Conservation (phyloP, 2,113 vertebrate species). For the Pelobates fuscus region DNA sequence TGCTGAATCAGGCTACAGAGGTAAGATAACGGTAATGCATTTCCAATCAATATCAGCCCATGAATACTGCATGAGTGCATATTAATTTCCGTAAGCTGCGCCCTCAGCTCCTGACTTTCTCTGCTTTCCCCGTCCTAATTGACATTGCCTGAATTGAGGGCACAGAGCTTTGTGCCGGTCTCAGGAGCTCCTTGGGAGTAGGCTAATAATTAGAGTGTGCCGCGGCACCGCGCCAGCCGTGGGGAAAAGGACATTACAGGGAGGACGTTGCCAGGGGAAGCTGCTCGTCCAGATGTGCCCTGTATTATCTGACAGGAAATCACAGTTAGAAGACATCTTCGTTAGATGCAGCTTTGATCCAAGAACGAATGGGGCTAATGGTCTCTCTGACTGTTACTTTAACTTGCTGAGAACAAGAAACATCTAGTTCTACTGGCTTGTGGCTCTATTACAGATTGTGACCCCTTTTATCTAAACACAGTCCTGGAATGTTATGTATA, state of each 20-base stretch:
- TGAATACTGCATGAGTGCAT: conserved; percentile 36
- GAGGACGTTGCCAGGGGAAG: neutral
- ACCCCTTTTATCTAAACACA: too few species aligned
- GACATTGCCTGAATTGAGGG: conserved; percentile 35
- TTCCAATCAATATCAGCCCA: conserved; percentile 32
- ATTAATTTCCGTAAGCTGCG: conserved; percentile 30
- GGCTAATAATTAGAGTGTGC: conserved; percentile 20
- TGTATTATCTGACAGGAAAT: neutral
- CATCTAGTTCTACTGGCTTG: too few species aligned
- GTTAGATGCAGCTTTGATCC: too few species aligned
- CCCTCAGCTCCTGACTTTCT: conserved; percentile 26
- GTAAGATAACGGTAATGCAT: conserved; percentile 40
- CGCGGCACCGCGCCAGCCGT: conserved; percentile 1
- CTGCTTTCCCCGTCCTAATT: conserved; percentile 18
- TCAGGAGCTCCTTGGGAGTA: neutral
- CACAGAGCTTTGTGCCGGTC: conserved; percentile 18
- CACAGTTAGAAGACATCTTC: neutral
- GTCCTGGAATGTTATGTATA: too few species aligned
- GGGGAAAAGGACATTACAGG: neutral
- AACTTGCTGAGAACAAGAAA: neutral
- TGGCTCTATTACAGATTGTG: too few species aligned
- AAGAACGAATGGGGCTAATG: neutral
- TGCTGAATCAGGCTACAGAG: conserved; percentile 30
- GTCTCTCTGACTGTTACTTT: neutral
- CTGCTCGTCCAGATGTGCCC: conserved; percentile 6